phyloP scores from a whole-genome alignment of 2,113 vertebrate genomes.

The Ploceus nigricollis region DNA sequence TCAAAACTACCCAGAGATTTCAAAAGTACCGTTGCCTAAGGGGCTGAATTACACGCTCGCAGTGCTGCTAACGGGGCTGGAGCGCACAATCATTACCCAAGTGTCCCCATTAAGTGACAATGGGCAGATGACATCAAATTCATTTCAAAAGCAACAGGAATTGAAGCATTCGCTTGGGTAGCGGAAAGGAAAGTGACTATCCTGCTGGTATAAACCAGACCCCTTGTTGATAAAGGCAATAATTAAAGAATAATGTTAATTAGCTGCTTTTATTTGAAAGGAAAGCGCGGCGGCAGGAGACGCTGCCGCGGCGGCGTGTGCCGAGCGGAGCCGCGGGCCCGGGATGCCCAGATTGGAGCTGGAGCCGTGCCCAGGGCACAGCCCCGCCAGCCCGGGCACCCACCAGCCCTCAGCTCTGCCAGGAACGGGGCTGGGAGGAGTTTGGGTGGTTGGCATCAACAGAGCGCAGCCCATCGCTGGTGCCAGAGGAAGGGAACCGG shows the following conservation, averaged over 20 bases:
- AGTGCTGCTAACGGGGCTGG: slow-evolving; percentile 87
- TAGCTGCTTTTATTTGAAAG: slow-evolving; percentile 80
- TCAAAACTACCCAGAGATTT: slow-evolving; percentile 88
- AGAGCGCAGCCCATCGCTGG: accelerated
- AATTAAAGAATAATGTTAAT: slow-evolving; percentile 90
- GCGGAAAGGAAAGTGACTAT: slow-evolving; percentile 70
- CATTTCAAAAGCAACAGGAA: slow-evolving; percentile 81
- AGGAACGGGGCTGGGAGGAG: neutral
- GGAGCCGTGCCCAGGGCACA: neutral
- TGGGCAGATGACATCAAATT: slow-evolving; percentile 86
- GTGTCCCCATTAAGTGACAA: slow-evolving; percentile 88
- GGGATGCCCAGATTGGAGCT: neutral
- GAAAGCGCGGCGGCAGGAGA: slow-evolving; percentile 63
- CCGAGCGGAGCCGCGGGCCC: neutral
- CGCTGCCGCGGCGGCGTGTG: neutral
- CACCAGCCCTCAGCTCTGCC: neutral
- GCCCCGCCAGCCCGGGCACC: accelerated
- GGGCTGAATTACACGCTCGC: slow-evolving; percentile 88
- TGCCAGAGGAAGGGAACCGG: accelerated
- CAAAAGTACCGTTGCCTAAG: slow-evolving; percentile 84
- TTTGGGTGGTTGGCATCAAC: accelerated
- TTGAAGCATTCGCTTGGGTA: slow-evolving; percentile 74
- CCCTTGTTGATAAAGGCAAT: slow-evolving; percentile 84
- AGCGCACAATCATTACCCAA: slow-evolving; percentile 82
- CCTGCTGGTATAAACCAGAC: slow-evolving; percentile 83